A percentile compares a stretch with the other conserved stretches of the same genome.
These are phyloP conservation scores for Periparus ater DNA, from an alignment of 2,797 vertebrate genomes.

Conservation along the genomic window DNA sequence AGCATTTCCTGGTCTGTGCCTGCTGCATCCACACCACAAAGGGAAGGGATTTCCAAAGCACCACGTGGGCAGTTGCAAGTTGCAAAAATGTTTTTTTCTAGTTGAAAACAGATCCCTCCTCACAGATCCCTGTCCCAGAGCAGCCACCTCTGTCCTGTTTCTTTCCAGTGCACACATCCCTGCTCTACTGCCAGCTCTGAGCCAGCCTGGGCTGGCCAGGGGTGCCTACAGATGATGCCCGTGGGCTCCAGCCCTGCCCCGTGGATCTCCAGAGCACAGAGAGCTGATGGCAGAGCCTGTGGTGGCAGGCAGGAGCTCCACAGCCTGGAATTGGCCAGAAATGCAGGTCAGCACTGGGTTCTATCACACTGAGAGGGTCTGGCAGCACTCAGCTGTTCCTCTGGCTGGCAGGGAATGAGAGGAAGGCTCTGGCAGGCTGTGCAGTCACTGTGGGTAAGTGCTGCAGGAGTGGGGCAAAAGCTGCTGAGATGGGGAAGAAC, in stretches of 20 bases:
- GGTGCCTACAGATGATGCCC: background rate
- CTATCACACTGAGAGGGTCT: background rate
- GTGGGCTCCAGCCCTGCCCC: fast-evolving
- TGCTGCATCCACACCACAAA: background rate
- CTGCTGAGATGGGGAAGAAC: background rate
- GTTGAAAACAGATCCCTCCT: background rate
- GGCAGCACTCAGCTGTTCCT: background rate
- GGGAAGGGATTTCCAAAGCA: background rate
- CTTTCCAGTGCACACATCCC: background rate
- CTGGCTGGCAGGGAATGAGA: background rate
- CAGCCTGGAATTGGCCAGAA: background rate
- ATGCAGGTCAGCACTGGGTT: background rate
- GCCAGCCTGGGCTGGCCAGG: background rate
- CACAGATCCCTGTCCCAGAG: background rate
- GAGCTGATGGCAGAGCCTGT: background rate
- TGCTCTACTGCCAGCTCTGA: background rate
- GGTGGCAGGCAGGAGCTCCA: background rate
- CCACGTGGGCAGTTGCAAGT: background rate
- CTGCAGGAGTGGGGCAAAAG: background rate
- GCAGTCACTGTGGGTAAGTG: background rate
- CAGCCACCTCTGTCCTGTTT: background rate
- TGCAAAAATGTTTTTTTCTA: background rate
- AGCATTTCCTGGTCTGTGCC: background rate
- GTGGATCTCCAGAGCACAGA: background rate
- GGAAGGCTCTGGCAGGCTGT: background rate